Base-by-base conservation (phyloP, 2,888 invertebrate genomes). In the Drosophila paramelanica region DNA sequence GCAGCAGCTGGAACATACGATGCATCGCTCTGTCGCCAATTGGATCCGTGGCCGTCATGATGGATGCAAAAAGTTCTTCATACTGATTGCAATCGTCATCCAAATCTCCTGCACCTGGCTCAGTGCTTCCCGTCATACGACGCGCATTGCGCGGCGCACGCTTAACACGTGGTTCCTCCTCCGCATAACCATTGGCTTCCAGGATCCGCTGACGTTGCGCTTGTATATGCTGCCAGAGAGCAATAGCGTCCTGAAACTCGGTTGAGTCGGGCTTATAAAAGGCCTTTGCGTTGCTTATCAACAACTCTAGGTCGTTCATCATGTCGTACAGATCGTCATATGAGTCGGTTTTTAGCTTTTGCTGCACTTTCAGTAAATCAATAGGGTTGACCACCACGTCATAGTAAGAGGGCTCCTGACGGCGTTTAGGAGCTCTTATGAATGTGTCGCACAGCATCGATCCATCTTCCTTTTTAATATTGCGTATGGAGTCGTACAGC, bases 331-430 rank as follows among this genome's bases (percentile, higher is more conserved):
- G 94, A 90, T 98, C 98, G 79, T 97, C 96, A 92, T 99, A 99
- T 58, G 98, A 98, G 84, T 99, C 99, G 0, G 97, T 98, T 94
- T 98, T 98, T 10, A 99, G 93, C 92, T 99, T 99, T 90, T 98
- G 98, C 92, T 99, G 98, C 3, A 99, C 98, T 93, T 94, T 86
- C 7, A 98, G 93, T 89, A 99, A 94, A 92, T 99, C 99, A 90
- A 99, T 99, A 1, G 99, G 99, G 90, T 97, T 97, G 7, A 95
- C 94, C 1, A 99, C 98, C 39, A 98, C 97, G 93, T 97, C 97
- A 92, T 97, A 97, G 90, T 98, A 97, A 0, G 96, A 96, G 1
- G 97, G 97, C 89, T 98, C 97, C 90, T 97, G 98, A 64, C 98
- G 94, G 67, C 98, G 94, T 90, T 99, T 99, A 0, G 99, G 99